Percentiles rank a stretch among this genome's conserved stretches.
Evolutionary conservation across 2,113 vertebrate species (phyloP).

Genomic region (Lates calcarifer): DNA sequence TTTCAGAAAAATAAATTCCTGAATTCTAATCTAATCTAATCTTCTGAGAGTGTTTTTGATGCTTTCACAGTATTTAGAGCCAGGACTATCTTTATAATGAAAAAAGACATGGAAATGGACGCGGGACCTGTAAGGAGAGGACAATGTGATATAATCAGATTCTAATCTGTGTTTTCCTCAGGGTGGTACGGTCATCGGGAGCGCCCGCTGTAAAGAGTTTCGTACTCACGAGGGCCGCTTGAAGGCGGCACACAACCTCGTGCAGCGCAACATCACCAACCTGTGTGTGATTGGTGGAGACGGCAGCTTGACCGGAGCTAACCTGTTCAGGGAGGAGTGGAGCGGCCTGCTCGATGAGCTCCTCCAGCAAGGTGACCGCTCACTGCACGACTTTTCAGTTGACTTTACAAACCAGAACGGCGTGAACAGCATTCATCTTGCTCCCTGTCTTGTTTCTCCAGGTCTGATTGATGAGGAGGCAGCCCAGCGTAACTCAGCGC

Average conservation of each 20-base stretch:
- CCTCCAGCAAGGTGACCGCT: conserved; percentile 79
- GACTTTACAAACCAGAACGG: not conserved
- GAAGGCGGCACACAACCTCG: conserved; percentile 90
- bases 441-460: conserved; percentile 52
- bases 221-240: conserved; percentile 90
- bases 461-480: conserved; percentile 89
- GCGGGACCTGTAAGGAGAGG: too few species aligned
- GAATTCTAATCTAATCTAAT: too few species aligned
- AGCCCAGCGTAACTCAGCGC: conserved; percentile 80
- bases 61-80: too few species aligned
- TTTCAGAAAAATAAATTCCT: too few species aligned
- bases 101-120: too few species aligned
- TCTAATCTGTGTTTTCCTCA: conserved; percentile 52
- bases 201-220: conserved; percentile 94
- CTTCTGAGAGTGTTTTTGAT: too few species aligned
- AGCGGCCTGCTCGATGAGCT: conserved; percentile 91
- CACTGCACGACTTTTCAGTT: accelerated
- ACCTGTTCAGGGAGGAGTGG: conserved; percentile 96
- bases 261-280: conserved; percentile 90
- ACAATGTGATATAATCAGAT: not conserved
- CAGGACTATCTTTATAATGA: too few species aligned
- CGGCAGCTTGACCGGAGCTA: conserved; percentile 95
- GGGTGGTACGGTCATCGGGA: conserved; percentile 98
- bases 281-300: conserved; percentile 97
- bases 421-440: accelerated